These are phyloP conservation scores for Pelobates fuscus DNA, from an alignment of 2,113 vertebrate species.

Conservation along the genomic window DNA sequence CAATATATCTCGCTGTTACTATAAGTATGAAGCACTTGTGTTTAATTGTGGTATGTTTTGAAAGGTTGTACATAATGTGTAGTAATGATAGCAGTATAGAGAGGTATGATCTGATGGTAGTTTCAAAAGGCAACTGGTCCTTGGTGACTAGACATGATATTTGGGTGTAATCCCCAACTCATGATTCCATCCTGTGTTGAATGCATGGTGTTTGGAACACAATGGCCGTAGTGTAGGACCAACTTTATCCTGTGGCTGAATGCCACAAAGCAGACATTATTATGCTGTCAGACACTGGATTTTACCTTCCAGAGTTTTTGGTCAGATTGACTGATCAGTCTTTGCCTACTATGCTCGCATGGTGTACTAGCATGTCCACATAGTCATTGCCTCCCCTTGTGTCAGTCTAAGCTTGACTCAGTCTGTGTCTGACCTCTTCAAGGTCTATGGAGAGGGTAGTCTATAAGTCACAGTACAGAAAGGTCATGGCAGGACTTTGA, in stretches of 20 bases:
- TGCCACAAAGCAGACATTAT: not conserved
- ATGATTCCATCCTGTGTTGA: constrained; percentile 23
- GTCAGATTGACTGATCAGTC: not conserved
- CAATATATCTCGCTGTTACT: too few relatives aligned
- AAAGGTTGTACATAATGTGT: not conserved
- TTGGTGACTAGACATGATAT: not conserved
- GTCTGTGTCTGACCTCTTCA: not conserved
- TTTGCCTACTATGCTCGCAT: not conserved
- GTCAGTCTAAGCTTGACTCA: not conserved
- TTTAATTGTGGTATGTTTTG: not conserved
- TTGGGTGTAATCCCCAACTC: not conserved
- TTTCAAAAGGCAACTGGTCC: constrained; percentile 8
- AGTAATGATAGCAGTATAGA: not conserved
- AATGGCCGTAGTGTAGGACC: not conserved
- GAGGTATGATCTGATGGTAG: not conserved
- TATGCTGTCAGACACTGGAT: too few relatives aligned
- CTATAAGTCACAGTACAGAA: constrained; percentile 66
- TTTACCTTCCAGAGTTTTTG: too few relatives aligned
- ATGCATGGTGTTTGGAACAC: not conserved
- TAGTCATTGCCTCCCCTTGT: constrained; percentile 6
- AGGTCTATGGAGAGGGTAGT: not conserved
- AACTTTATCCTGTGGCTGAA: constrained; percentile 51
- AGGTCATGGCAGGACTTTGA: constrained; percentile 87
- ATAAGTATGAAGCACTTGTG: not conserved
- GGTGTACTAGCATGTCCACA: not conserved